phyloP scores from a whole-genome alignment of 2,113 vertebrate genomes.

The Ictalurus furcatus region DNA sequence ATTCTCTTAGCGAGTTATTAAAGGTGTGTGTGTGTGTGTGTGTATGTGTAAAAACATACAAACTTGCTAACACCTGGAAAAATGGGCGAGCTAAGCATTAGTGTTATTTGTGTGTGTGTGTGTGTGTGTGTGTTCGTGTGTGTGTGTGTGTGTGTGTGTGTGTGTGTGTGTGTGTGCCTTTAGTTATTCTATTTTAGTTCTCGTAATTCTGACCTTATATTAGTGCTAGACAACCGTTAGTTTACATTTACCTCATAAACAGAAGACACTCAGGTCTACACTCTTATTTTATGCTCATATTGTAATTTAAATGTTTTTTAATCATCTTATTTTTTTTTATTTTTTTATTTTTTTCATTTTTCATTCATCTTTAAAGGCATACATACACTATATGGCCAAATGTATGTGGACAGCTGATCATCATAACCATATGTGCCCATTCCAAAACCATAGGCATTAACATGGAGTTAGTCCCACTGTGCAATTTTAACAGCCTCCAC shows the following conservation, averaged over 20 bases:
- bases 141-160: background rate
- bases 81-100: too few species aligned
- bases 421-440: background rate
- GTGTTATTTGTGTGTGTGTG: too few species aligned
- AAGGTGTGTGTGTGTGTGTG: background rate
- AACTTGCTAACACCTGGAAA: too few species aligned
- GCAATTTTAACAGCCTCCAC: background rate
- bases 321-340: background rate
- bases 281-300: background rate
- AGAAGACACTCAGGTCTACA: background rate
- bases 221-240: background rate
- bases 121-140: background rate
- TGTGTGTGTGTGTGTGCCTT: too few species aligned
- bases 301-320: background rate
- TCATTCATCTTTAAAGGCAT: background rate
- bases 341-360: too few species aligned
- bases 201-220: background rate
- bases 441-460: background rate
- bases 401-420: background rate
- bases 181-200: too few species aligned
- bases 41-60: too few species aligned
- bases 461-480: background rate
- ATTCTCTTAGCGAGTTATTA: background rate
- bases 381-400: background rate
- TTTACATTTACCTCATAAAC: background rate